Base-by-base conservation (phyloP, 2,113 vertebrate species). In the Lepisosteus oculatus region DNA sequence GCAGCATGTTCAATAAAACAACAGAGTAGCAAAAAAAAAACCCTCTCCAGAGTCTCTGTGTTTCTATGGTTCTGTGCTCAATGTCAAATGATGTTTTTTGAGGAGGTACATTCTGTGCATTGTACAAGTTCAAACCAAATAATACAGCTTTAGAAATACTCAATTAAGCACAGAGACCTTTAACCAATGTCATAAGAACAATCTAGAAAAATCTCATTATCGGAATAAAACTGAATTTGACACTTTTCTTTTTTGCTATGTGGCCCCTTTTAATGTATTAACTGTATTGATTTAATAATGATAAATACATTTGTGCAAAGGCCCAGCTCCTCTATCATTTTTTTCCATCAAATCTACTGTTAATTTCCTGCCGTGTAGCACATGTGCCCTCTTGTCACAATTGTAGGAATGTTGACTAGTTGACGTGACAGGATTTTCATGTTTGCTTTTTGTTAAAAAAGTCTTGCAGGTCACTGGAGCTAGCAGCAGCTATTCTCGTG, bases 191-290 rank as follows among this genome's bases (percentile, higher is more conserved):
- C 81, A 51, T 81, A 86, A 77, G 73, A 80, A 74, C 47, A 78
- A 85, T 81, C 83, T 82, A 88, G 85, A 86, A 86, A 85, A 89
- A 88, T 85, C 84, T 85, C 81, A 89, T 90, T 90, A 89, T 79
- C 74, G 75, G 85, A 82, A 78, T 81, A 78, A 83, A 85, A 87
- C 85, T 81, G 81, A 84, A 84, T 88, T 51, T 51, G 1, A 6
- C 84, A 85, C 78, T 78, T 80, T 81, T 84, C 68, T 77, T 67
- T 61, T 54, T 6, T 11, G 8, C 11, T 84, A 81, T 73, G 75
- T 85, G 83, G 86, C 86, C 82, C 78, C 71, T 75, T 84, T 79
- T 86, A 85, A 88, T 86, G 79, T 80, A 71, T 73, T 43, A n/a
- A 29, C 43, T 59, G 42, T 17, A 2, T 12, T 57, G 14, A 55